Percentiles rank a stretch among this genome's conserved stretches.
These are phyloP conservation scores for Schlechtendalia chinensis DNA, from an alignment of 1,140 invertebrate species.

Conservation along the genomic window DNA sequence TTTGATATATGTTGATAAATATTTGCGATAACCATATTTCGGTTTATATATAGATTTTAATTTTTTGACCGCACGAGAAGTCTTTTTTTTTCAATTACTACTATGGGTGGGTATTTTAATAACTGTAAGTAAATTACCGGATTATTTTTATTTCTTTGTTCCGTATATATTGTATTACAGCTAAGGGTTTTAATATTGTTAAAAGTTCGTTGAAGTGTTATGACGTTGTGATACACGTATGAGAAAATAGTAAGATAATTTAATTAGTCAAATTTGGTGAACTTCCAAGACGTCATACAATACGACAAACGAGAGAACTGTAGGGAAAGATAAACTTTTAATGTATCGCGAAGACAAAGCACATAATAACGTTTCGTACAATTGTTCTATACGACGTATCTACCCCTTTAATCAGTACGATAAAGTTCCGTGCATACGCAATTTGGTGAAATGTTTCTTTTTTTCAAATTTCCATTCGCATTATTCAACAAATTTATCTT, in stretches of 20 bases:
- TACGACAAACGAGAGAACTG: not conserved
- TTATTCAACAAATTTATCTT: not conserved
- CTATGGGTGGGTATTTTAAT: too few species aligned
- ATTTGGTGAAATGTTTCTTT: not conserved
- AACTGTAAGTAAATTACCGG: too few species aligned
- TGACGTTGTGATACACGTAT: not conserved
- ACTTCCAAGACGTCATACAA: not conserved
- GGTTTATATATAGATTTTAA: not conserved
- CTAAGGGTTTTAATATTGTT: too few species aligned
- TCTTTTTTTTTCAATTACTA: not conserved
- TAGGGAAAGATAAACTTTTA: not conserved
- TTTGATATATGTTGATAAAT: not conserved
- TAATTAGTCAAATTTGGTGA: not conserved
- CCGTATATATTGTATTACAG: too few species aligned
- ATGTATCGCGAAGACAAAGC: not conserved
- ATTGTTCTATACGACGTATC: not conserved
- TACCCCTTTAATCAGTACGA: conserved; percentile 7
- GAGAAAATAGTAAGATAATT: not conserved
- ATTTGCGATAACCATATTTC: not conserved
- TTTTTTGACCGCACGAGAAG: not conserved
- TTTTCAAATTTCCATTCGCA: not conserved
- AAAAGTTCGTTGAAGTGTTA: too few species aligned
- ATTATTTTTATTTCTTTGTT: too few species aligned
- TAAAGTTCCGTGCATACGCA: not conserved
- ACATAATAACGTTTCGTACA: not conserved